These are phyloP conservation scores for Cryptotermes secundus DNA, from an alignment of 1,140 invertebrate species.

Conservation along the genomic window DNA sequence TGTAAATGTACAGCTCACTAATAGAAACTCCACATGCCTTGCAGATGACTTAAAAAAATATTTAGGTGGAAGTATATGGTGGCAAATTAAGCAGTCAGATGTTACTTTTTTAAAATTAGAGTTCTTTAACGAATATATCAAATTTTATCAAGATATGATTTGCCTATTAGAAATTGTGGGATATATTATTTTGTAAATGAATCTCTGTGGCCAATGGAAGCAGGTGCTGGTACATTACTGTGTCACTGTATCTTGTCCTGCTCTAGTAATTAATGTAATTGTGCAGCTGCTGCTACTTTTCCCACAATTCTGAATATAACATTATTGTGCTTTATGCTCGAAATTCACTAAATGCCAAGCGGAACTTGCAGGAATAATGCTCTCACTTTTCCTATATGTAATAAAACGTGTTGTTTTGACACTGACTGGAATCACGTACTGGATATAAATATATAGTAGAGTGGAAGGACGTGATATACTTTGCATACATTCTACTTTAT, in stretches of 20 bases:
- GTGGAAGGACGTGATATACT: conserved; percentile 15
- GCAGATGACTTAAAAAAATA: background rate
- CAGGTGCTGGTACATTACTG: background rate
- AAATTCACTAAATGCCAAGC: background rate
- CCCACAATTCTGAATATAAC: conserved; percentile 4
- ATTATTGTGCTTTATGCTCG: background rate
- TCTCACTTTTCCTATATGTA: conserved; percentile 18
- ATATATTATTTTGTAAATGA: no score
- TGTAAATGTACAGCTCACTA: conserved; percentile 2
- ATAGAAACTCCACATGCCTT: background rate
- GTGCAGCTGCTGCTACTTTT: conserved; percentile 6
- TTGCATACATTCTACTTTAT: conserved; percentile 31
- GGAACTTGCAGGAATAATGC: background rate
- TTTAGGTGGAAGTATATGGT: background rate
- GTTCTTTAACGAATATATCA: background rate
- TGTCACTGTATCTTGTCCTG: conserved; percentile 6
- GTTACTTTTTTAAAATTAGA: background rate
- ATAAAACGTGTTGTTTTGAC: background rate
- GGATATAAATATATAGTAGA: conserved; percentile 18
- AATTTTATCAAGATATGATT: background rate
- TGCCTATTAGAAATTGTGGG: no score
- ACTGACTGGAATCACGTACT: background rate
- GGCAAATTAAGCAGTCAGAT: background rate
- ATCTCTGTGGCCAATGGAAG: background rate
- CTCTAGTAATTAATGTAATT: background rate